Base-by-base conservation (phyloP, 1,140 invertebrate species). In the Listronotus bonariensis region DNA sequence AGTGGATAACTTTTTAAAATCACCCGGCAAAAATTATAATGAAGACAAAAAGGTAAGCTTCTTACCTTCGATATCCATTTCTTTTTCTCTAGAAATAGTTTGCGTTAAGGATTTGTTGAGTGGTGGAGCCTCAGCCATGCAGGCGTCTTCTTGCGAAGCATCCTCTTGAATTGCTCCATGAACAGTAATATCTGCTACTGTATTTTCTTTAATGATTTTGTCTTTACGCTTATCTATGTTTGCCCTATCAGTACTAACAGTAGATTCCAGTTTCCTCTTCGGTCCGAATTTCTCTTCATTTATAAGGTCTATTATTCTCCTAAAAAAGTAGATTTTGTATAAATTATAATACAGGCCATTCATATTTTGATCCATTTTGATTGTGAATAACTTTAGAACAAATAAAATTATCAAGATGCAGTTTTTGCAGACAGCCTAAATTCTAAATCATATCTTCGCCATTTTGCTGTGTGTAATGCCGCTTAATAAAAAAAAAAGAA, bases 231-330 rank as follows among this genome's bases (percentile, higher is more conserved):
- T 82, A 7, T 79, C 79, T 31, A 71, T 45, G 57, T 75, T 78
- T 1, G 79, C 77, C 68, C 81, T 80, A 56, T 88, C 87, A 61
- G 83, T 87, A 54, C 88, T 90, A 48, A 87, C 83, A 11, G 88
- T 87, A 8, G 84, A 83, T 74, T 90, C 88, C 15, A 90, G 75
- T 76, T 89, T 90, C 43, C 88, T 81, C 74, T 90, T 90, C 9
- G 86, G 82, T 18, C 74, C 67, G 40, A 60, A 49, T 63, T 72
- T 74, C 71, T 82, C 80, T 80, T 86, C 85, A 46, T 84, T 82
- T 56, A 89, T 82, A 69, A 89, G 82, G 68, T 89, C 87, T 56
- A 86, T 80, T 66, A 89, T 89, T 71, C 86, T 83, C 70, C 84
- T 82, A 20, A 5, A 54, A 52, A 32, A 11, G 14, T n/a, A 36